Percentiles rank a stretch among this genome's conserved stretches.
Evolutionary conservation across 2,888 invertebrate species (phyloP).

Genomic region (Acanthopleura granulata): DNA sequence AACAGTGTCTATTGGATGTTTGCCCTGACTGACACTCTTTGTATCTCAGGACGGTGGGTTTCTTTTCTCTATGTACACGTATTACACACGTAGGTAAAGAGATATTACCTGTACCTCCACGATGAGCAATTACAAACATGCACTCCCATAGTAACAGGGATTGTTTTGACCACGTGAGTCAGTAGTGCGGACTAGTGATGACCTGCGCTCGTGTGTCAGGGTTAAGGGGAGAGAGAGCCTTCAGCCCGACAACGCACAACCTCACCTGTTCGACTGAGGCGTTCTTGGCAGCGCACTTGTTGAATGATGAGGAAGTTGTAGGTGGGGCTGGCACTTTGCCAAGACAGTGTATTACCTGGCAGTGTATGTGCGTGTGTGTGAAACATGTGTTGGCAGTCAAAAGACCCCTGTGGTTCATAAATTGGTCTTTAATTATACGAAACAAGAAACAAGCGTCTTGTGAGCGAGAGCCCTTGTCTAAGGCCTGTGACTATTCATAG

Average conservation of each 20-base stretch:
- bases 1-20: no score
- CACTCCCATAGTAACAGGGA: no score
- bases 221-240: neutral
- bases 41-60: no score
- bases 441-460: neutral
- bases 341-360: neutral
- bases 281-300: conserved; percentile 12
- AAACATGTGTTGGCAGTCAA: neutral
- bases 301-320: conserved; percentile 10
- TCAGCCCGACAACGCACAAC: neutral
- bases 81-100: no score
- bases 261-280: neutral
- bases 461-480: no score
- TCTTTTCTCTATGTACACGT: no score
- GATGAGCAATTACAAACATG: no score
- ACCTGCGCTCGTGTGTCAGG: neutral
- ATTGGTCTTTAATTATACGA: neutral
- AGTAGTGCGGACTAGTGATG: neutral
- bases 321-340: neutral
- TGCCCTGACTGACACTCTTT: no score
- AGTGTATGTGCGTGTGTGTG: neutral
- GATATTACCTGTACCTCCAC: no score
- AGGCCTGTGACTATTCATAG: no score
- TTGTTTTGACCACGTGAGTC: neutral
- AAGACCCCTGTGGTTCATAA: neutral